phyloP scores from a whole-genome alignment of 2,797 vertebrate genomes.

The Mormyrus hasselquistii region DNA sequence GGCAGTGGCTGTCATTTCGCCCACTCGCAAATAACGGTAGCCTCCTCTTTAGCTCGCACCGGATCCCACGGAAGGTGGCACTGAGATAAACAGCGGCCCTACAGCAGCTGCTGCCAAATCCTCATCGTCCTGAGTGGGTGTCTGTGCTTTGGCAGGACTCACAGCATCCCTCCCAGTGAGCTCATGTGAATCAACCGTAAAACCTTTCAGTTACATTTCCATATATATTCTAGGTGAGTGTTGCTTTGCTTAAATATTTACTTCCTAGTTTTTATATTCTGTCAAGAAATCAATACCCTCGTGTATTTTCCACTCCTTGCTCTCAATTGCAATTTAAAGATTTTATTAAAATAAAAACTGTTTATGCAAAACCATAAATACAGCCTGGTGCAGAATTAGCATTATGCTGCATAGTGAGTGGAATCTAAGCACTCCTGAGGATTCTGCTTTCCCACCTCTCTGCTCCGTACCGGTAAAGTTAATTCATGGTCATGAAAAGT shows the following conservation, averaged over 20 bases:
- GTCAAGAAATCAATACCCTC: neutral
- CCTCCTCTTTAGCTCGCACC: neutral
- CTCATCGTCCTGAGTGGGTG: neutral
- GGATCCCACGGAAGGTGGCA: neutral
- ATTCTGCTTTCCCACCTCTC: neutral
- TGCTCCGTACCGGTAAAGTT: neutral
- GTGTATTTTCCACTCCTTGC: neutral
- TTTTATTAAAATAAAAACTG: neutral
- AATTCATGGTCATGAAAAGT: constrained; percentile 9
- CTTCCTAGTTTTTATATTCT: neutral
- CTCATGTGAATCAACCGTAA: neutral
- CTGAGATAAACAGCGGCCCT: neutral
- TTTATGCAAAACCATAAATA: constrained; percentile 2
- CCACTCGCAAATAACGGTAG: neutral
- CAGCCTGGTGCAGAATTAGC: neutral
- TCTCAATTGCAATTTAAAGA: neutral
- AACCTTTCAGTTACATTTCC: neutral
- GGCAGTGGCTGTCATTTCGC: constrained; percentile 8
- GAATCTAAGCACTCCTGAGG: neutral
- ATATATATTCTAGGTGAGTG: neutral
- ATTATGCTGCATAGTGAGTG: neutral
- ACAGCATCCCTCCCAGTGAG: neutral
- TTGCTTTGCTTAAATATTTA: neutral
- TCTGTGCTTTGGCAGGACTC: neutral
- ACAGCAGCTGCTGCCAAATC: neutral